Base-by-base conservation (phyloP, 2,888 invertebrate genomes). In the Bruchidius siliquastri region DNA sequence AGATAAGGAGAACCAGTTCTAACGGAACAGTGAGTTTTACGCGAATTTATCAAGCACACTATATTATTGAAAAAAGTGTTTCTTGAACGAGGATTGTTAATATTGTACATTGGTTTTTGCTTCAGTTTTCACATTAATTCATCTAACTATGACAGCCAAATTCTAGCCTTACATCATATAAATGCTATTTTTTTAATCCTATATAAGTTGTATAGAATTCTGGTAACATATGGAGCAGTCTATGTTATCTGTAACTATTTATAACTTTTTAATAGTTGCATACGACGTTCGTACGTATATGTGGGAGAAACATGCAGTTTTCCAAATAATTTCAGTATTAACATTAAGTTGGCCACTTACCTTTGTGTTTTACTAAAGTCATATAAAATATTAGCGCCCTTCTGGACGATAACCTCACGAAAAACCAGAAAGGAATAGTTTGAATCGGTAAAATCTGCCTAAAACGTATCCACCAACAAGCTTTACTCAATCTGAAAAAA, bases 301-400 rank as follows among this genome's bases (percentile, higher is more conserved):
- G 49, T 49, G 18, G 18, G 18, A 8, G 49, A 49, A 49, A 18
- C 49, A 49, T 49, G 49, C 49, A 49, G 49, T 49, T 49, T 49
- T 49, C 10, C 3, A 49, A 49, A 49, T 1, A 8, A 49, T 8
- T 49, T 18, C n/a, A n/a, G n/a, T n/a, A n/a, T n/a, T 49, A 13
- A 18, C 1, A 13, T 13, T 8, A 49, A 13, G 21, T 32, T 30
- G 22, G 26, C 2, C 69, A 90, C 92, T 92, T 87, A 95, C 95
- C 95, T 94, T 91, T 93, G 91, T 91, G 92, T 92, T 92, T 94
- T 94, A 92, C 94, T 95, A 95, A 95, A 95, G 95, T 95, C 96
- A 96, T 96, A 96, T 96, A 96, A 96, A 94, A 94, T 91, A 91
- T 91, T 94, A 92, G 91, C 93, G 93, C 93, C 93, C 93, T 91